Evolutionary conservation across 2,888 invertebrate species (phyloP), one percentile per base, ranked within the genome.

Genomic region (Beris morrisii): DNA sequence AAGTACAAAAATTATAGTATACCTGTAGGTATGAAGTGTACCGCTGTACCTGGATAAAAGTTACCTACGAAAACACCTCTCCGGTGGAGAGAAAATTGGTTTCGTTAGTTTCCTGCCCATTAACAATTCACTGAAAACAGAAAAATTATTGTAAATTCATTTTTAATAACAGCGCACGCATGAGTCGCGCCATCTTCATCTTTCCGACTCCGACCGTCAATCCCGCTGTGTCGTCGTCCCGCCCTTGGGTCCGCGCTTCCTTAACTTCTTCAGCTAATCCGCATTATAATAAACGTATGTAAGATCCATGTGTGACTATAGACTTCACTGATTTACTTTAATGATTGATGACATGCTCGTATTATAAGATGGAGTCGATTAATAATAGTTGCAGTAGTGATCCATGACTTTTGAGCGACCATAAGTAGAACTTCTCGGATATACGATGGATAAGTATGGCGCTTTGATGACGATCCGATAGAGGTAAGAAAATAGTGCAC

Each of bases 261-360:
- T 22, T 22, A 22, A 22, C 22, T 22, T 22, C 22, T 63, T 43
- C 45, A 50, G 65, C 32, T 59, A 9, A 13, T 56, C 43, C 43
- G 3, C 5, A 6, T 22, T 54, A 32, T 56, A 12, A 38, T 43
- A 55, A 6, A 5, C 4, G 15, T 15, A 38, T 15, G 30, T 38
- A 15, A 32, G 38, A 38, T 1, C 5, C 38, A 38, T 9, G 9
- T 38, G 13, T 44, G 11, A 15, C 56, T 50, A 44, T 55, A 61
- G 61, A 50, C 32, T 56, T 65, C 48, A 56, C 67, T 67, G 65
- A 69, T 69, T 69, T 69, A 67, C 63, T 48, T 43, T 31, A 43
- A 69, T 71, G 70, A 72, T 71, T 66, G 67, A 72, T 71, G 67
- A 59, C 52, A 50, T 67, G 56, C 70, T 72, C 69, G 70, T 68